Evolutionary conservation across 2,888 invertebrate genomes (phyloP), one percentile per base, ranked within the genome.

Genomic region (Melanostoma mellinum): DNA sequence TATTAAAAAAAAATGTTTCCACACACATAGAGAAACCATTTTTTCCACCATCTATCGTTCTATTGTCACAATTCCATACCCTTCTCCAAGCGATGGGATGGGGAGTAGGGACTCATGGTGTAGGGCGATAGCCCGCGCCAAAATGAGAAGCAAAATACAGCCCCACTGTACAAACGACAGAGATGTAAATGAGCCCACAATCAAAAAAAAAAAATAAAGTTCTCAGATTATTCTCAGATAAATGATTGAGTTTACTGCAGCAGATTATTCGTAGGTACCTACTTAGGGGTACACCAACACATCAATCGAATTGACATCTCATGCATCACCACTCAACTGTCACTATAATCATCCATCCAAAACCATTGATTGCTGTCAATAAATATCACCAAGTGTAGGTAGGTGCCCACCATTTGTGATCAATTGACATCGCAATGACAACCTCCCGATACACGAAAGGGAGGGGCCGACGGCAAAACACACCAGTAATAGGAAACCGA

Each of bases 401-500:
- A 20, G 20, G 20, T 20, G 20, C 20, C 20, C 20, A 20, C 36
- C 36, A 20, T 20, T 20, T 20, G 20, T 20, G 20, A 20, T 20
- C 20, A 20, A 20, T 20, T 20, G 20, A 20, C 20, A 20, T n/a
- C n/a, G n/a, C 20, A 20, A 20, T 20, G 20, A 20, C 35, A 4
- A 9, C 2, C 30, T 4, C 6, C 32, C 33, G 9, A 71, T 20
- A 4, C 35, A 48, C 6, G 36, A 55, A 79, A 84, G 79, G 84
- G 84, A 84, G 84, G 84, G 84, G 84, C 79, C 79, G 78, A 55
- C 69, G 53, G 61, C 68, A 67, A 71, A 73, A 78, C 75, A 82
- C 72, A 71, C 74, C 84, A 84, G 84, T 75, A 84, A 84, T 79
- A 84, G 84, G 78, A 79, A 84, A 84, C 84, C 84, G 79, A 84